Evolutionary conservation across 2,888 invertebrate genomes (phyloP).

Genomic region (Augiades crinisus): DNA sequence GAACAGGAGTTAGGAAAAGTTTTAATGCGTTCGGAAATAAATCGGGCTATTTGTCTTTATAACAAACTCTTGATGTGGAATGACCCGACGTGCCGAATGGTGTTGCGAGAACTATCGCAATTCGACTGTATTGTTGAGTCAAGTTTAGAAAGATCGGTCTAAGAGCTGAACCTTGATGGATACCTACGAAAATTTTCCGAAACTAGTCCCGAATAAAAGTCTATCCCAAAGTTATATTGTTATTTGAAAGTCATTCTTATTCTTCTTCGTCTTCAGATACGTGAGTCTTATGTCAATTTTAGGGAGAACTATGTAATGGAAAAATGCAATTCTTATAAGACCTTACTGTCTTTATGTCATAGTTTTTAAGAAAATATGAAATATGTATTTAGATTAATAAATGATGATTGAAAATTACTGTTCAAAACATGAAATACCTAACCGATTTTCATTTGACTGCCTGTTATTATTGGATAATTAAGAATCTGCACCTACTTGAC

Average conservation of each 20-base stretch:
- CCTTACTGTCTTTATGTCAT: no score
- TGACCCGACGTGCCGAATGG: constrained; percentile 31
- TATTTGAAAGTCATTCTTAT: background rate
- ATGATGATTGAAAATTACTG: no score
- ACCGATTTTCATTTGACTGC: no score
- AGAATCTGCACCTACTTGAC: no score
- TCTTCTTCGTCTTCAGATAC: background rate
- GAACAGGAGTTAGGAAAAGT: constrained; percentile 46
- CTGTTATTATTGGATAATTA: no score
- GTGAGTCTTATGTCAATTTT: background rate
- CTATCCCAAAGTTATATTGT: background rate
- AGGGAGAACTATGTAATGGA: no score
- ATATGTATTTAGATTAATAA: no score
- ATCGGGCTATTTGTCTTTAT: constrained; percentile 69
- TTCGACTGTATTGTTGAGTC: constrained; percentile 25
- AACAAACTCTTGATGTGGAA: constrained; percentile 46
- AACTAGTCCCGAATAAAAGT: constrained; percentile 1
- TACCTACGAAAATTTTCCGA: background rate
- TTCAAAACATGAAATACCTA: no score
- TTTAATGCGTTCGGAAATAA: constrained; percentile 69
- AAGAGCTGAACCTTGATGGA: background rate
- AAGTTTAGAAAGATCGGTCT: background rate
- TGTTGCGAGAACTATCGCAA: constrained; percentile 31
- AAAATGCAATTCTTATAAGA: no score
- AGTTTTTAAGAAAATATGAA: no score